Percentiles rank a stretch among this genome's conserved stretches.
Conservation (phyloP, 2,888 invertebrate genomes). For the Tipula helvola region DNA sequence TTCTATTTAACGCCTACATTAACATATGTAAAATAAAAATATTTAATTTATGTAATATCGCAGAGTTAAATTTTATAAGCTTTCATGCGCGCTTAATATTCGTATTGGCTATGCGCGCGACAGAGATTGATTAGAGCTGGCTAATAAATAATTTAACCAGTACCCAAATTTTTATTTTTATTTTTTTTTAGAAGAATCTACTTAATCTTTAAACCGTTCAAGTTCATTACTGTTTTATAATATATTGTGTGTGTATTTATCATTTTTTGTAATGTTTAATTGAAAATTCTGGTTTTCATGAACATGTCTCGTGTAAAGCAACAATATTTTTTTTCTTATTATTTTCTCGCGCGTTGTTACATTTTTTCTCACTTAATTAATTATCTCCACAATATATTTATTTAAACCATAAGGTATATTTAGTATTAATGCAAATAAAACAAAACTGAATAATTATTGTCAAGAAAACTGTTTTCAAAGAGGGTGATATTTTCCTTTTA, state of each 20-base stretch:
- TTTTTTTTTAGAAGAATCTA: not conserved
- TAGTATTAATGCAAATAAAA: not conserved
- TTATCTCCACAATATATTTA: not conserved
- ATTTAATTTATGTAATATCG: not conserved
- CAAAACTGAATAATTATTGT: not conserved
- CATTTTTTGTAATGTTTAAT: not conserved
- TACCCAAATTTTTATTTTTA: not conserved
- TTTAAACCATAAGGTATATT: not conserved
- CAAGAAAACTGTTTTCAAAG: not conserved
- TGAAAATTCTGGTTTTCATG: not conserved
- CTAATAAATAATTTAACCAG: not conserved
- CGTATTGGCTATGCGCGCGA: not conserved
- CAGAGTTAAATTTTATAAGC: not conserved
- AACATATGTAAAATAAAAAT: not conserved
- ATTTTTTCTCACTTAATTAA: not conserved
- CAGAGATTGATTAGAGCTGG: not conserved
- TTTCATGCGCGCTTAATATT: not conserved
- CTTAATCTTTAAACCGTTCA: not conserved
- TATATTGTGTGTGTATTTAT: not conserved
- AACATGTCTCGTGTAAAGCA: not conserved
- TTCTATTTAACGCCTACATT: not conserved
- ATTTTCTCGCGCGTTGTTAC: not conserved
- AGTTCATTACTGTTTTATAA: not conserved
- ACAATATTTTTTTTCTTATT: not conserved
- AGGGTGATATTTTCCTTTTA: not conserved